Evolutionary conservation across 2,113 vertebrate species (phyloP), one percentile per base, ranked within the genome.

Genomic region (Elaphurus davidianus): DNA sequence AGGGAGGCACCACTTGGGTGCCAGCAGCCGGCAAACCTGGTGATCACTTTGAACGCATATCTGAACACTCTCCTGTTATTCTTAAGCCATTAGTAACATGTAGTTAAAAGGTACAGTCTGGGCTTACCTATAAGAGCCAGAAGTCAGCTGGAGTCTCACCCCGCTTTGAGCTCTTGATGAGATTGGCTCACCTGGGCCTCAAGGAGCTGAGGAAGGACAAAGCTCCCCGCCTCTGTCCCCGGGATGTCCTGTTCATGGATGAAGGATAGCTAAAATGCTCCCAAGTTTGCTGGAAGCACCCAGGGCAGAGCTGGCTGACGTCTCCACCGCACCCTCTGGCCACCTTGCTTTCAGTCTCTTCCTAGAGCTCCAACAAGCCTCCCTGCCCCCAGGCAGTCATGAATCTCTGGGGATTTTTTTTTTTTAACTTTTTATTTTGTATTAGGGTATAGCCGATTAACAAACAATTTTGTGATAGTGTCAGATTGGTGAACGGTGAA

Each of bases 41-140:
- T 7, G 27, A 21, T 17, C 27, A 2, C 16, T 59, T 23, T 5
- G 19, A 16, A 21, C 1, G 14, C 6, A 0, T 5, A 0, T 45
- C 25, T 17, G 85, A 47, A 25, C 45, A 19, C 2, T 40, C 36
- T 91, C 54, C 5, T 57, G 11, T 1, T 23, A 27, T 45, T 52
- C 52, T 59, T 28, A 36, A 15, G 19, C 13, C 43, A 64, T 67
- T 23, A 60, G 23, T 15, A 19, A 85, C 0, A 17, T 33, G 1
- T 0, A 2, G 36, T 54, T 47, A 50, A 87, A 40, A 85, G 30
- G 4, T 6, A 19, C 7, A 54, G 7, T 50, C 79, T n/a, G 59
- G 79, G 55, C 60, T 57, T 60, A 54, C 25, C 27, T 23, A 7
- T 50, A 40, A 36, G 25, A 21, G 57, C 52, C 17, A 28, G 2